Evolutionary conservation across 1,140 invertebrate species (phyloP), one percentile per base, ranked within the genome.

Genomic region (Reticulitermes speratus): DNA sequence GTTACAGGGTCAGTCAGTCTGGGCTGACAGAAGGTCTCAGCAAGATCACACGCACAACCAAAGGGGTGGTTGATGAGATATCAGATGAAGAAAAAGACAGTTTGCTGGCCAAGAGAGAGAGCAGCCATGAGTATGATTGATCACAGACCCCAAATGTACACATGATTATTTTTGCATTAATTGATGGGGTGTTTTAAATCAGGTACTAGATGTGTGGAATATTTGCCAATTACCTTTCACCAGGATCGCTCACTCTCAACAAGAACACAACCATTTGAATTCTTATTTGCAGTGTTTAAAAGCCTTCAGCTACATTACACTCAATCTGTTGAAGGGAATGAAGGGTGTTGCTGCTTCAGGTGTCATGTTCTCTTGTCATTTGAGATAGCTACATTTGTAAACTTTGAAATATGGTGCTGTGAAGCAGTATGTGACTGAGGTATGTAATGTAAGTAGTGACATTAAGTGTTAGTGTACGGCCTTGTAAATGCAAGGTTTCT

Each of bases 71-170:
- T 12, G 91, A 93, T 84, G 90, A 93, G 88, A 90, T 92, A 9
- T 93, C 93, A 75, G 93, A 94, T 88, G 94, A 95, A 87, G 94
- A 95, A 89, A 93, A 93, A 86, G 89, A 90, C 85, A 87, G 87
- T 19, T 90, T 96, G 32, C 91, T 95, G 84, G 92, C 92, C 21
- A 95, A 95, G 89, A 92, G 93, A 32, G 95, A 96, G 90, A 94
- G 94, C 84, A 95, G 94, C 89, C 94, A 95, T 90, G 95, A 96
- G 87, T 95, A 95, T 88, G 94, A 96, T 90, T 96, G 92, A 93
- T 52, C 81, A 84, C 82, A 55, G 19, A 55, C 19, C 52, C 52
- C 52, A 55, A 21, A 55, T 83, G 82, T 83, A 44, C 82, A 83
- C 9, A 11, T 82, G 81, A 82, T 82, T 82, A 82, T 23, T 38